Percentiles rank a stretch among this genome's conserved stretches.
Evolutionary conservation across 2,113 vertebrate genomes (phyloP).

Genomic region (Brienomyrus brachyistius): DNA sequence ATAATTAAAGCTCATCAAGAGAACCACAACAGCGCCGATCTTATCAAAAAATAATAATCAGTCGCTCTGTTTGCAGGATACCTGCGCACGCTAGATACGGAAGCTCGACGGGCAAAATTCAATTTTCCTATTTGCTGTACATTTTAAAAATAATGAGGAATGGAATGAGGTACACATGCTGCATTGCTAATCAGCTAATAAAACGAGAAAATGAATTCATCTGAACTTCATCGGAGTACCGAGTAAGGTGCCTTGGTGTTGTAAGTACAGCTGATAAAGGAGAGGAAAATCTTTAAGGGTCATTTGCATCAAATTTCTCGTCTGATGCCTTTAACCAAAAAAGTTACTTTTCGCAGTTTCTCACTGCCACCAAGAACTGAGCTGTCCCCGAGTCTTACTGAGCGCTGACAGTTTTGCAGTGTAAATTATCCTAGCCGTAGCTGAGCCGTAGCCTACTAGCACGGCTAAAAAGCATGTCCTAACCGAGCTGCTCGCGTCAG

Average conservation of each 20-base stretch:
- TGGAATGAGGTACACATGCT: not conserved
- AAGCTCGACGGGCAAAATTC: not conserved
- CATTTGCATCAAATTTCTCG: not conserved
- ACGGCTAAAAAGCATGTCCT: not conserved
- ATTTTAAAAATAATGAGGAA: not conserved
- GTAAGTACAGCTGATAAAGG: not conserved
- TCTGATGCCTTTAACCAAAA: not conserved
- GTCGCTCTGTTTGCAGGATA: not conserved
- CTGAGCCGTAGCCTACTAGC: not conserved
- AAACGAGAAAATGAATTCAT: not conserved
- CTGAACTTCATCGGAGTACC: not conserved
- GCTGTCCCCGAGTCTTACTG: not conserved
- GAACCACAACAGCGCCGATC: not conserved
- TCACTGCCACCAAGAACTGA: not conserved
- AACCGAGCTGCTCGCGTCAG: not conserved
- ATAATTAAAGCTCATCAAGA: not conserved
- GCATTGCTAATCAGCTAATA: not conserved
- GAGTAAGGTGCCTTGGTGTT: not conserved
- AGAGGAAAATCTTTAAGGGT: not conserved
- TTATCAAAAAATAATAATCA: not conserved
- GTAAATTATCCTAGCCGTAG: not conserved
- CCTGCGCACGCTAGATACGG: not conserved
- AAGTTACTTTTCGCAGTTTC: not conserved
- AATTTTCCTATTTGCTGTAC: not conserved
- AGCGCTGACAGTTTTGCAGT: not conserved